Percentiles rank a stretch among this genome's conserved stretches.
phyloP scores from a whole-genome alignment of 2,113 vertebrate genomes.

The Eublepharis macularius region DNA sequence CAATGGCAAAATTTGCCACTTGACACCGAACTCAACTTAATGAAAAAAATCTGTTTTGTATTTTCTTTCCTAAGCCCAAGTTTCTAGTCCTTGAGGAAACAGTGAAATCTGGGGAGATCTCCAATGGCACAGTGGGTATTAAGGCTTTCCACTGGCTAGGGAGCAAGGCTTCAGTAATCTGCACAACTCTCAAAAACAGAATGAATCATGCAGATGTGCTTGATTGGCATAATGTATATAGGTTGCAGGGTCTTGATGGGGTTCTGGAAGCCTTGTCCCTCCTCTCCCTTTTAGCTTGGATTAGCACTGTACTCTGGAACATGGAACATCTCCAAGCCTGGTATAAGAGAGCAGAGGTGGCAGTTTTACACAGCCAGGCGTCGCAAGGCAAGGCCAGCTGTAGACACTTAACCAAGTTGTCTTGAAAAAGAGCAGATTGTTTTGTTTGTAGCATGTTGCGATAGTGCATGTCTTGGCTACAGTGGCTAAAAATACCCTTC shows the following conservation, averaged over 20 bases:
- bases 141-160: not conserved
- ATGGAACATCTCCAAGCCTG: not conserved
- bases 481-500: conserved; percentile 81
- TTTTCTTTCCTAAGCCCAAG: not conserved
- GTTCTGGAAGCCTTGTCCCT: not conserved
- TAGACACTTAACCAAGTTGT: conserved; percentile 66
- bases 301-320: not conserved
- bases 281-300: not conserved
- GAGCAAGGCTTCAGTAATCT: not conserved
- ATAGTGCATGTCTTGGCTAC: conserved; percentile 84
- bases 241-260: not conserved
- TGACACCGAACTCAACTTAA: not conserved
- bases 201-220: not conserved
- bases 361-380: not conserved
- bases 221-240: not conserved
- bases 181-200: not conserved
- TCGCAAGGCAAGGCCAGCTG: conserved; percentile 55
- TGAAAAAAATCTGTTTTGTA: not conserved
- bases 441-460: conserved; percentile 81
- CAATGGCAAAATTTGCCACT: not conserved
- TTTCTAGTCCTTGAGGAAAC: not conserved
- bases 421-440: conserved; percentile 66
- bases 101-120: not conserved
- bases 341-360: not conserved
- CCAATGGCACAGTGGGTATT: not conserved